phyloP scores from a whole-genome alignment of 2,797 vertebrate genomes.

The Notolabrus celidotus region DNA sequence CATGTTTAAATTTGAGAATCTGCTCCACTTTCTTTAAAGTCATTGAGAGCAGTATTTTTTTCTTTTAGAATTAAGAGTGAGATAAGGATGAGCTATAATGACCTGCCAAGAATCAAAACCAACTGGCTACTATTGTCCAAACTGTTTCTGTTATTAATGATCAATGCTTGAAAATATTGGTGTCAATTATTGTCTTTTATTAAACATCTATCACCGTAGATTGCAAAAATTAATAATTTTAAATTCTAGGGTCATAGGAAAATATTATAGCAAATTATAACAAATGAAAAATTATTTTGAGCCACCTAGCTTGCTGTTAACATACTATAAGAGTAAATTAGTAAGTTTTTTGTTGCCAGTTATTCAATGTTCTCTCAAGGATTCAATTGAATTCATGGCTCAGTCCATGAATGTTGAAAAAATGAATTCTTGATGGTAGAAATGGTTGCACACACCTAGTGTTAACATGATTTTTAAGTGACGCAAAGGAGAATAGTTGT shows the following conservation, averaged over 20 bases:
- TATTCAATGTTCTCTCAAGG: not conserved
- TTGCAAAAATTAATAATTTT: no score
- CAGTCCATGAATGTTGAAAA: not conserved
- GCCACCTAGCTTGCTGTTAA: not conserved
- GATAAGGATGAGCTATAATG: conserved; percentile 19
- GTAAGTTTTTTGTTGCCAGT: conserved; percentile 2
- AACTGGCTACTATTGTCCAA: no score
- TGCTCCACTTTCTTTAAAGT: conserved; percentile 31
- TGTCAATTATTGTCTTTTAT: no score
- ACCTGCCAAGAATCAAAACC: not conserved
- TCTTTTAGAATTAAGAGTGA: conserved; percentile 17
- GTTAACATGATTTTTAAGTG: no score
- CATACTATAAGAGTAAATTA: not conserved
- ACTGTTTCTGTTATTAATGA: no score
- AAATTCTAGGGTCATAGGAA: not conserved
- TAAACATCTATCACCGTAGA: no score
- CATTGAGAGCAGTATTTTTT: conserved; percentile 55
- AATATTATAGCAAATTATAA: not conserved
- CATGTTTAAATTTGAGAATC: conserved; percentile 36
- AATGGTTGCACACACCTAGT: no score
- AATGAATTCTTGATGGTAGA: no score
- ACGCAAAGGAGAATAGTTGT: no score
- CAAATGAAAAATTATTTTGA: no score
- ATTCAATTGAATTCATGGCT: conserved; percentile 2
- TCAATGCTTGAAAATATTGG: no score